Evolutionary conservation across 2,113 vertebrate genomes (phyloP).

Genomic region (Emydocephalus ijimae): DNA sequence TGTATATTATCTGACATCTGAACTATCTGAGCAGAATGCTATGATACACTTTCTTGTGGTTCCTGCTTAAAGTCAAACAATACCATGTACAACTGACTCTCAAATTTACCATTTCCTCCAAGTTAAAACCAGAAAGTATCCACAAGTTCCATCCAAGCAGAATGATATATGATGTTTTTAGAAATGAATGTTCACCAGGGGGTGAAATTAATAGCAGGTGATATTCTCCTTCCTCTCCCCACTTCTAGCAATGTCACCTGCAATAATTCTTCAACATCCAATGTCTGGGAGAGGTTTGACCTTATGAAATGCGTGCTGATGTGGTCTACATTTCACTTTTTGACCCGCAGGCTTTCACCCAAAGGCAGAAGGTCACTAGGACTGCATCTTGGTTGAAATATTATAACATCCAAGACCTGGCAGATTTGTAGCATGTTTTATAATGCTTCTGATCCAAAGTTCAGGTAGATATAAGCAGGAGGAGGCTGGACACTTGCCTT

Average conservation of each 20-base stretch:
- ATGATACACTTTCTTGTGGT: neutral
- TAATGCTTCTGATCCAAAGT: slow-evolving; percentile 52
- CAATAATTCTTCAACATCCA: slow-evolving; percentile 48
- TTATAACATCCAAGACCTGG: slow-evolving; percentile 36
- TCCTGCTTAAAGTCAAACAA: slow-evolving; percentile 31
- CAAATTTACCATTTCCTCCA: slow-evolving; percentile 28
- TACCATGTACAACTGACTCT: slow-evolving; percentile 35
- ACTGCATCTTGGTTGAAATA: slow-evolving; percentile 26
- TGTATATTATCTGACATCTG: neutral
- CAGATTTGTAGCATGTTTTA: slow-evolving; percentile 64
- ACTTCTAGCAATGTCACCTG: slow-evolving; percentile 39
- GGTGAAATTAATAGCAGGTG: slow-evolving; percentile 49
- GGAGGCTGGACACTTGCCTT: slow-evolving; percentile 33
- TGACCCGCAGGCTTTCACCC: slow-evolving; percentile 48
- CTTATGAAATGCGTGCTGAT: slow-evolving; percentile 38
- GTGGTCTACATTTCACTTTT: slow-evolving; percentile 63
- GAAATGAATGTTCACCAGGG: slow-evolving; percentile 12
- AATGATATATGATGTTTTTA: neutral
- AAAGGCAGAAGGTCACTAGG: slow-evolving; percentile 57
- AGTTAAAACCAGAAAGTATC: slow-evolving; percentile 27
- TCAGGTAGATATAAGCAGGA: slow-evolving; percentile 54
- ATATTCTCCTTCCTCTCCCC: slow-evolving; percentile 19
- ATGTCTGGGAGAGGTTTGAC: slow-evolving; percentile 50
- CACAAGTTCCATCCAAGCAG: neutral
- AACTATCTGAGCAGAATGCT: neutral